Evolutionary conservation across 2,888 invertebrate genomes (phyloP), one percentile per base, ranked within the genome.

Genomic region (Drosophila mimica): DNA sequence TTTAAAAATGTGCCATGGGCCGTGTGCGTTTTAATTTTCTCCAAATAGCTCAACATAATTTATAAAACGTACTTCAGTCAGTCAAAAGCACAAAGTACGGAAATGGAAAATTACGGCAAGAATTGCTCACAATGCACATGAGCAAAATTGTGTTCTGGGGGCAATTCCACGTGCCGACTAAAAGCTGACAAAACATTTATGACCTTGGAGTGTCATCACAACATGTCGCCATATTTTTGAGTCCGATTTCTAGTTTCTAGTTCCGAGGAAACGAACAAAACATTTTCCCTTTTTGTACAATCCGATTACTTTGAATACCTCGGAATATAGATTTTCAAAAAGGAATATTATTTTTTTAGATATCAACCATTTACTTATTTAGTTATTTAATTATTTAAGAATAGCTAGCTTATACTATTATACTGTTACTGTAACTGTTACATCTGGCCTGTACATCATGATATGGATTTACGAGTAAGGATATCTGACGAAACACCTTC

Each of bases 141-240:
- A 66, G 51, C 56, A 54, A 48, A 62, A 28, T 60, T 64, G 74
- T 52, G 53, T 66, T 25, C 2, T 66, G 68, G 71, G 31, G 67
- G 71, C 85, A 84, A 89, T 89, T 89, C 87, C 79, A 84, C 89
- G 88, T 89, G 88, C 84, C 76, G 74, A 57, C 59, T 30, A 78
- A 76, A 80, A 83, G 83, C 82, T 85, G 73, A 76, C 83, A 74
- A 82, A 88, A 91, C 91, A 90, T 92, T 91, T 89, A 91, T 91
- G 91, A 85, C 81, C 79, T 79, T 68, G 74, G 83, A 82, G 83
- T 85, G 82, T 82, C 84, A 90, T 75, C 78, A 33, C 48, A 40
- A 36, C 13, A 28, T 30, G 9, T 31, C 20, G 48, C 28, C 28
- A 20, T 20, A 4, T 46, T 9, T 70, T 43, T 15, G 4, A n/a